These are phyloP conservation scores for Parnassius apollo DNA, from an alignment of 2,888 invertebrate genomes.

Conservation along the genomic window DNA sequence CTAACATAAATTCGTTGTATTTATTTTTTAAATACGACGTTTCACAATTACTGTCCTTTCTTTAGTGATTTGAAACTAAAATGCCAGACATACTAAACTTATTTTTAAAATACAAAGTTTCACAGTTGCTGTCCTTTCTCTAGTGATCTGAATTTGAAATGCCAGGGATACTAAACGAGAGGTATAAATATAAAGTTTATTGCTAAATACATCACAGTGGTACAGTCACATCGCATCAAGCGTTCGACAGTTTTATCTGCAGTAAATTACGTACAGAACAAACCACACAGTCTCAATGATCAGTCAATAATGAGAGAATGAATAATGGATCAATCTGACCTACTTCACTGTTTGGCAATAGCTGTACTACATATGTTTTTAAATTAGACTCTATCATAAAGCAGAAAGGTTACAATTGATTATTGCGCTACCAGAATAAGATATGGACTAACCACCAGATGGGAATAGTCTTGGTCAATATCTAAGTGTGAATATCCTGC, in stretches of 20 bases:
- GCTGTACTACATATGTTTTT: slow-evolving; percentile 8
- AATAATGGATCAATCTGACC: slow-evolving; percentile 36
- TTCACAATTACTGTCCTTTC: no score
- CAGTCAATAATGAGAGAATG: slow-evolving; percentile 34
- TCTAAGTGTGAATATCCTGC: slow-evolving; percentile 9
- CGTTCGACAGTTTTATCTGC: slow-evolving; percentile 2
- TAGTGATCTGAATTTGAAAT: background rate
- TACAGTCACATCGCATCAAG: background rate
- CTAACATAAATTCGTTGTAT: no score
- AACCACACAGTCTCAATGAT: slow-evolving; percentile 24
- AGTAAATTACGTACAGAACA: slow-evolving; percentile 11
- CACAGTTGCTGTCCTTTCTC: no score
- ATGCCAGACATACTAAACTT: no score
- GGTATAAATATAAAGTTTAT: slow-evolving; percentile 1
- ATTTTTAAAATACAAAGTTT: no score
- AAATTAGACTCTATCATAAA: slow-evolving; percentile 18
- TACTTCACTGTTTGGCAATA: slow-evolving; percentile 30
- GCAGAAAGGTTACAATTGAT: slow-evolving; percentile 13
- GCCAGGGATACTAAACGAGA: no score
- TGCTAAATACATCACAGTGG: slow-evolving; percentile 7
- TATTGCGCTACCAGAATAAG: background rate
- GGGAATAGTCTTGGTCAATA: slow-evolving; percentile 19
- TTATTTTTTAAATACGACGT: no score
- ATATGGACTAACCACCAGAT: slow-evolving; percentile 9
- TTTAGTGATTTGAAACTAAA: background rate